phyloP scores from a whole-genome alignment of 2,797 vertebrate genomes.

The Parauchenoglanis punctatus region DNA sequence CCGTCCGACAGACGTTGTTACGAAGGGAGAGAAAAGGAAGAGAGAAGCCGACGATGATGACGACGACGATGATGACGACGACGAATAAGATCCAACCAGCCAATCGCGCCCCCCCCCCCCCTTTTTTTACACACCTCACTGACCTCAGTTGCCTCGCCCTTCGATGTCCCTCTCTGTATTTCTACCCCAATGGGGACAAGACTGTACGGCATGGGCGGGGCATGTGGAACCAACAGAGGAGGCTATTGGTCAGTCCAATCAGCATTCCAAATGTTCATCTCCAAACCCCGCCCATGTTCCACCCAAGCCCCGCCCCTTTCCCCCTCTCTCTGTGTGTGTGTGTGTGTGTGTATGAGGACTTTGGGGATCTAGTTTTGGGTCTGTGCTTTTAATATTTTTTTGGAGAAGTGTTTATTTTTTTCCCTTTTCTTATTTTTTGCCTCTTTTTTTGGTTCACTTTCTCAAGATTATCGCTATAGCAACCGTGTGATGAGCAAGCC shows the following conservation, averaged over 20 bases:
- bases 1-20: constrained; percentile 45
- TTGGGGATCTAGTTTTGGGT: constrained; percentile 84
- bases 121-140: constrained; percentile 60
- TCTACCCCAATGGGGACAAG: constrained; percentile 72
- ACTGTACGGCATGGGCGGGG: constrained; percentile 85
- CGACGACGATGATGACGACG: constrained; percentile 83
- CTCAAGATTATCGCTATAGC: constrained; percentile 88
- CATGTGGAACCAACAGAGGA: constrained; percentile 73
- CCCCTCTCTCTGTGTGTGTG: constrained; percentile 23
- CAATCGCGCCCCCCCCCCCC: constrained; percentile 67
- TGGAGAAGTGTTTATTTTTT: constrained; percentile 76
- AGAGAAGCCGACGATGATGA: constrained; percentile 86
- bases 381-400: constrained; percentile 87
- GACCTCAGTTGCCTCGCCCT: constrained; percentile 62
- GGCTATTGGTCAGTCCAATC: constrained; percentile 83
- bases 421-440: constrained; percentile 67
- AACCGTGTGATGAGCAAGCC: constrained; percentile 83
- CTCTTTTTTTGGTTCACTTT: constrained; percentile 58
- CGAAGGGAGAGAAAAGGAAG: constrained; percentile 91
- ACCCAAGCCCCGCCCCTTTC: not conserved
- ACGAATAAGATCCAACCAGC: constrained; percentile 74
- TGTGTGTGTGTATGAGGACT: constrained; percentile 75
- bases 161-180: constrained; percentile 61
- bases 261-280: constrained; percentile 74
- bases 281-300: constrained; percentile 70